These are phyloP conservation scores for Nymphalis polychloros DNA, from an alignment of 2,888 invertebrate species.

Conservation along the genomic window DNA sequence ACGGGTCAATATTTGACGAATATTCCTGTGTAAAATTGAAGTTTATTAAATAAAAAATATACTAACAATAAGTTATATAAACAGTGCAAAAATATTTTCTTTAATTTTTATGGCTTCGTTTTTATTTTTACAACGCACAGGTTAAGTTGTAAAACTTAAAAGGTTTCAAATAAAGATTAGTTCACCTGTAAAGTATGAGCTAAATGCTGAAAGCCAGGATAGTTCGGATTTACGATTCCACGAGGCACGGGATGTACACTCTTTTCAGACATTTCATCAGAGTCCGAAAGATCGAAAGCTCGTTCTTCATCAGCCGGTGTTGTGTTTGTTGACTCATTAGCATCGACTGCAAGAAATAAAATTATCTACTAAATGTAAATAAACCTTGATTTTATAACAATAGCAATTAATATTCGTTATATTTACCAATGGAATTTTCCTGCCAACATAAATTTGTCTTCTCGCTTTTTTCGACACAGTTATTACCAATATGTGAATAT, in stretches of 20 bases:
- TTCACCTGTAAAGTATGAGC: conserved; percentile 85
- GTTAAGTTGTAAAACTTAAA: conserved; percentile 47
- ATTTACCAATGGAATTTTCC: conserved; percentile 22
- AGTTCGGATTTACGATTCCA: conserved; percentile 91
- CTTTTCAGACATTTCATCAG: conserved; percentile 77
- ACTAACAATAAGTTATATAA: not conserved
- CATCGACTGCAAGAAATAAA: conserved; percentile 34
- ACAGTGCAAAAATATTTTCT: conserved; percentile 29
- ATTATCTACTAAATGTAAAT: not conserved
- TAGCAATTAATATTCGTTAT: not conserved
- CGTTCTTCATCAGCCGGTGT: conserved; percentile 79
- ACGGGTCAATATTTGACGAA: conserved; percentile 73
- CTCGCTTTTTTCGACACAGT: conserved; percentile 2
- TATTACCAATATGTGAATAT: conserved; percentile 4
- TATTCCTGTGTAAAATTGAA: conserved; percentile 60
- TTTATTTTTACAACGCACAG: not conserved
- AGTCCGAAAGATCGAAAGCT: conserved; percentile 81
- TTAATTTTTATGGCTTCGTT: conserved; percentile 58
- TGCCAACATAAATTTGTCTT: conserved; percentile 10
- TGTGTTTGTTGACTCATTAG: conserved; percentile 47
- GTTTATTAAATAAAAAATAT: not conserved
- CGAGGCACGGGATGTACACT: conserved; percentile 75
- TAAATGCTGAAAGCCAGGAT: conserved; percentile 91
- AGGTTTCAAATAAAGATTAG: conserved; percentile 46
- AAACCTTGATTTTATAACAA: not conserved